These are phyloP conservation scores for Cheilinus undulatus DNA, from an alignment of 2,113 vertebrate species.

Conservation along the genomic window DNA sequence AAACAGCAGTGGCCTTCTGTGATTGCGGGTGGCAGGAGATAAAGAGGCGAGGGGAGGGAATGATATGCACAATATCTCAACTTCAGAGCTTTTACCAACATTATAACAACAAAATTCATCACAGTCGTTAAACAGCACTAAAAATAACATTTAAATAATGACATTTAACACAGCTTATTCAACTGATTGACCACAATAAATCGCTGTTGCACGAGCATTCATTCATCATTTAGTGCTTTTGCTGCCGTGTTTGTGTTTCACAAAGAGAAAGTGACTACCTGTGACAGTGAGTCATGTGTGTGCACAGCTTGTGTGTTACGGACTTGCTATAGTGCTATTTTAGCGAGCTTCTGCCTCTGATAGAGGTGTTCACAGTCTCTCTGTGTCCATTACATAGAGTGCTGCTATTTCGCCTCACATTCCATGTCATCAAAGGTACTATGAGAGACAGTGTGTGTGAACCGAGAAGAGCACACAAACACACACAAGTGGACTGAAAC, in stretches of 20 bases:
- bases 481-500: conserved; percentile 14
- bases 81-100: conserved; percentile 10
- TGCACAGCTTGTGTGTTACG: conserved; percentile 16
- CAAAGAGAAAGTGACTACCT: conserved; percentile 3
- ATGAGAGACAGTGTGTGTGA: conserved; percentile 45
- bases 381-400: conserved; percentile 73
- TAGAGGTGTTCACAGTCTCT: conserved; percentile 49
- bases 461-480: conserved; percentile 16
- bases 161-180: background rate
- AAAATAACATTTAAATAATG: background rate
- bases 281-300: conserved; percentile 20
- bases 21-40: conserved; percentile 46
- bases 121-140: conserved; percentile 7
- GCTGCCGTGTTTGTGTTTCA: background rate
- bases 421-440: conserved; percentile 69
- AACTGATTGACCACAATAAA: background rate
- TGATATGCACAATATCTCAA: conserved; percentile 48
- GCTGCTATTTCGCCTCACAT: conserved; percentile 71
- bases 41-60: conserved; percentile 5
- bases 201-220: background rate
- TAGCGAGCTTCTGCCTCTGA: conserved; percentile 36
- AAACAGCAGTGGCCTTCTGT: conserved; percentile 53
- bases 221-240: background rate
- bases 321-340: conserved; percentile 43
- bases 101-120: conserved; percentile 33